Percentiles rank a stretch among this genome's conserved stretches.
Conservation (phyloP, 2,888 invertebrate species). For the Drosophila ustulata region DNA sequence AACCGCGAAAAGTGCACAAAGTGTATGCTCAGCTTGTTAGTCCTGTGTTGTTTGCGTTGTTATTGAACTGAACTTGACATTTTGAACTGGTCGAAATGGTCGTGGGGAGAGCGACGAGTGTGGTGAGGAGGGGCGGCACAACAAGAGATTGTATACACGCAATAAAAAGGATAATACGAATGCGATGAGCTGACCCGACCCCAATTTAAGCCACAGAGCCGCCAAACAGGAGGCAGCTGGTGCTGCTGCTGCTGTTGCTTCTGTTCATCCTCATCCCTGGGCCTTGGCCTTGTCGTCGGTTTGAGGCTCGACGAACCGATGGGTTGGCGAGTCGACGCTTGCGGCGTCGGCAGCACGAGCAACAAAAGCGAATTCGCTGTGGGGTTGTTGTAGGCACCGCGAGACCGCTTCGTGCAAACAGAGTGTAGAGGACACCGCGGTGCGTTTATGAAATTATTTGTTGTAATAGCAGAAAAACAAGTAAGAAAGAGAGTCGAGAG, state of each 20-base stretch:
- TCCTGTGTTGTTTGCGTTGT: conserved; percentile 63
- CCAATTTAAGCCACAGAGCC: conserved; percentile 56
- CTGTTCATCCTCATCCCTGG: conserved; percentile 5
- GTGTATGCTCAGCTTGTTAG: conserved; percentile 17
- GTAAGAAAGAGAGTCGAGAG: not conserved
- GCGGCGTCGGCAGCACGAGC: conserved; percentile 48
- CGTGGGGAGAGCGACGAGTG: not conserved
- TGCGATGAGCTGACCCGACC: conserved; percentile 69
- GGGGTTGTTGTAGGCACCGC: conserved; percentile 42
- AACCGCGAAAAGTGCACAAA: conserved; percentile 19
- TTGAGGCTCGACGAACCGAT: conserved; percentile 24
- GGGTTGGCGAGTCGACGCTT: not conserved
- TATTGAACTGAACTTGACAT: conserved; percentile 85
- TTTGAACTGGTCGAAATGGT: conserved; percentile 65
- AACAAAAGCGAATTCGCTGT: conserved; percentile 43
- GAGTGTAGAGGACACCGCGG: conserved; percentile 57
- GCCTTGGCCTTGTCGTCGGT: not conserved
- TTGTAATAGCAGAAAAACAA: conserved; percentile 20
- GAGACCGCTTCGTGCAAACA: conserved; percentile 39
- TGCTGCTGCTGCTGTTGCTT: conserved; percentile 8
- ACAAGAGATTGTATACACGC: conserved; percentile 46
- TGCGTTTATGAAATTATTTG: conserved; percentile 64
- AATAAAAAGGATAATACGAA: conserved; percentile 76
- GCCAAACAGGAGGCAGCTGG: conserved; percentile 69
- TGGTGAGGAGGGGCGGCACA: not conserved